Evolutionary conservation across 1,140 invertebrate genomes (phyloP), one percentile per base, ranked within the genome.

Genomic region (Calephelis virginiensis): DNA sequence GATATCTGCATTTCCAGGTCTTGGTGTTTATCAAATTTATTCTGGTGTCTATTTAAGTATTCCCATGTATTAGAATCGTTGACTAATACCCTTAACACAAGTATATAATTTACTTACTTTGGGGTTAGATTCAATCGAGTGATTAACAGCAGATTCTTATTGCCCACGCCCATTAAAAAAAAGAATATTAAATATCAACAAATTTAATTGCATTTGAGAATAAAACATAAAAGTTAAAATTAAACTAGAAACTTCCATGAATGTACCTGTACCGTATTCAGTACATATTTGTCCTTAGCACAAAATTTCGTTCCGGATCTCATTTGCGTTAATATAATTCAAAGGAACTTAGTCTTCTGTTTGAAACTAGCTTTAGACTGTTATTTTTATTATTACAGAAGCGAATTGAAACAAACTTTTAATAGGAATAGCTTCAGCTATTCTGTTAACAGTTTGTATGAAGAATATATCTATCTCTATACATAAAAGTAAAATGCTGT

Each of bases 311-410:
- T 63, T 63, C 28, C 14, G 65, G 59, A 67, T 67, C 67, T 67
- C 69, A 66, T 71, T 47, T 64, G 66, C 56, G 63, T 69, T 65
- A 61, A 71, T 68, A 68, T 71, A 71, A 71, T 71, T 71, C 66
- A 65, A 64, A 71, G 67, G 61, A 64, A 66, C 43, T 37, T 38
- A 47, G 49, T 67, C 62, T 64, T 61, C 47, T 68, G 64, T 60
- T 45, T 60, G 56, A 65, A 63, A 68, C 61, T 62, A 63, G 49
- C 67, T 63, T 68, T 47, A 62, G 68, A 69, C 65, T 65, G 46
- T 61, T 67, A 45, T 69, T 67, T 63, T 59, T 59, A 59, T 59
- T 59, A 59, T 59, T 59, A 59, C 53, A 56, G 28, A 37, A 59
- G 56, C 56, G 56, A 59, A 59, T 59, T 59, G 37, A 38, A 59